A percentile compares a stretch with the other conserved stretches of the same genome.
These are phyloP conservation scores for Piezodorus guildinii DNA, from an alignment of 1,140 invertebrate species.

Conservation along the genomic window DNA sequence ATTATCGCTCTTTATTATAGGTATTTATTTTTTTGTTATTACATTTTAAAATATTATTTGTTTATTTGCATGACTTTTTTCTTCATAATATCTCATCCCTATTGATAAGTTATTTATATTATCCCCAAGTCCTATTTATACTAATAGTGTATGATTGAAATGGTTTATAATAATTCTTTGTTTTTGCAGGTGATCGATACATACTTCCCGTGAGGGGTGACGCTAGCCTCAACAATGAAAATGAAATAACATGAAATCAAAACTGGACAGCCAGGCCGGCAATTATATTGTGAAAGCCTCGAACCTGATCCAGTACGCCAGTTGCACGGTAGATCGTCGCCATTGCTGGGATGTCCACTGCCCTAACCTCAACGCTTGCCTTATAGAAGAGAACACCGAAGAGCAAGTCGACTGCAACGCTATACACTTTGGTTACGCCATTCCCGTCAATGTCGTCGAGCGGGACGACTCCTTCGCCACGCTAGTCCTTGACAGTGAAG, in stretches of 20 bases:
- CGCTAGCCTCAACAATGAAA: background rate
- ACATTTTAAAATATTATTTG: no score
- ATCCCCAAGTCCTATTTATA: no score
- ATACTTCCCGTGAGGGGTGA: no score
- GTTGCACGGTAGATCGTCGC: slow-evolving; percentile 34
- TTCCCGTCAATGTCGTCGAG: slow-evolving; percentile 39
- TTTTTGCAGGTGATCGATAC: no score
- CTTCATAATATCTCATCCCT: no score
- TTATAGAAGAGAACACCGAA: slow-evolving; percentile 31
- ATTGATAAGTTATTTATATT: no score
- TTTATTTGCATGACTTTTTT: no score
- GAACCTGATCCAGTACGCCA: slow-evolving; percentile 19
- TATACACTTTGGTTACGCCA: slow-evolving; percentile 46
- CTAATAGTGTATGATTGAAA: no score
- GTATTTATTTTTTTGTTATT: no score
- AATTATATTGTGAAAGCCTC: slow-evolving; percentile 16
- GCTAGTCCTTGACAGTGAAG: slow-evolving; percentile 16
- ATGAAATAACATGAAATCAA: slow-evolving; percentile 19
- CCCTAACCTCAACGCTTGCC: slow-evolving; percentile 38
- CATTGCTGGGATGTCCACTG: slow-evolving; percentile 36
- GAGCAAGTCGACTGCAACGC: slow-evolving; percentile 37
- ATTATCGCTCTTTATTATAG: no score
- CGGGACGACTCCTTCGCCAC: slow-evolving; percentile 26
- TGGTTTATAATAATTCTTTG: no score
- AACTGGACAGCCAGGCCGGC: slow-evolving; percentile 13